Evolutionary conservation across 2,797 vertebrate genomes (phyloP), one percentile per base, ranked within the genome.

Genomic region (Megaceryle alcyon): DNA sequence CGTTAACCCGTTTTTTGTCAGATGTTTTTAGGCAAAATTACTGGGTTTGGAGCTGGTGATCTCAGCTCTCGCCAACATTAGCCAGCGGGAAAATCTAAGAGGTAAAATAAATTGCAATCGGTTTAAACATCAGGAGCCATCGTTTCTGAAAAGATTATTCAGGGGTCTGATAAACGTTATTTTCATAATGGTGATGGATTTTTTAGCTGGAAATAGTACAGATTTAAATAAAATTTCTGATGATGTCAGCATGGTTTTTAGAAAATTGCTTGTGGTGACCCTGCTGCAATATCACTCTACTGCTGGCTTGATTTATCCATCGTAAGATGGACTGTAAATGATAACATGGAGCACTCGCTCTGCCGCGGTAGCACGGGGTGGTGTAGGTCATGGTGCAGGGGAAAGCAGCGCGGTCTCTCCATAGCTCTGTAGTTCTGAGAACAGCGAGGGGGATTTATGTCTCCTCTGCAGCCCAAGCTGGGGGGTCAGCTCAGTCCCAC

Each of bases 1-100:
- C 60, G 10, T 98, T 98, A 98, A 97, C 97, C 93, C 97, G 91
- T 97, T 95, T 91, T 92, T 86, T 89, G 94, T 96, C 95, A 88
- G 29, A 94, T 8, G 12, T 49, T 97, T 98, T 96, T 94, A 76
- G 82, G 69, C n/a, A 73, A 54, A 94, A 69, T 70, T 21, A 37
- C 9, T 25, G 78, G 75, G 28, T 69, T 88, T 1, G 4, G 69
- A 68, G 59, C 7, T 79, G 31, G 21, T 26, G 68, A 65, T 70
- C 3, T 1, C 53, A 35, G 61, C 29, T 83, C 75, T 72, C 7
- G 3, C 31, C 44, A 80, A 16, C n/a, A 17, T 48, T 51, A 68
- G 21, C 29, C 48, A 37, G 75, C 53, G 65, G 23, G 73, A 82
- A 96, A 29, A 71, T 44, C 44, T 84, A 26, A 76, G n/a, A 53